Base-by-base conservation (phyloP, 2,888 invertebrate genomes). In the Micropterix aruncella region DNA sequence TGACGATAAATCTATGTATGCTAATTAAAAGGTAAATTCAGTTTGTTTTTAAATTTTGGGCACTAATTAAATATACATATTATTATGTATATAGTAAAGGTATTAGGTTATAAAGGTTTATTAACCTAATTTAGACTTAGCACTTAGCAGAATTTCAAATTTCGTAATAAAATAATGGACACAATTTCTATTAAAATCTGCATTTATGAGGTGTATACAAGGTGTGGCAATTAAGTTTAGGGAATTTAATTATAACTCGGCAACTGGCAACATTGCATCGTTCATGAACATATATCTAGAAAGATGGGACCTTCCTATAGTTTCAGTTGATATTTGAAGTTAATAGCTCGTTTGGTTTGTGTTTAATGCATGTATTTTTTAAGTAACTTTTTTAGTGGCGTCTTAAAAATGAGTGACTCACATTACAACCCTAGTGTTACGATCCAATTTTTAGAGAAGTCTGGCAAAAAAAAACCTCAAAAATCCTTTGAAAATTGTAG, bases 321-420 rank as follows among this genome's bases (percentile, higher is more conserved):
- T n/a, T n/a, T 27, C n/a, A 27, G 36, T 27, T n/a, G 36, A 27
- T 9, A n/a, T 27, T 27, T 27, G 36, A 27, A 27, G 36, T 27
- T n/a, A n/a, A 27, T 27, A 27, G n/a, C 36, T 9, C 36, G 36
- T 27, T 27, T 27, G 36, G 36, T 27, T 27, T n/a, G 36, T 27
- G 36, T 27, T 27, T 27, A 9, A 27, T n/a, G 36, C 36, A n/a
- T n/a, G 36, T 27, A 9, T 27, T 27, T 27, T 27, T 27, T 9
- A 27, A 27, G 36, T 27, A 27, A 27, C 36, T 27, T 27, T 27
- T 27, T 27, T 27, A n/a, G 36, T 27, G 36, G 36, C 36, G 36
- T 27, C 36, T 7, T 27, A 27, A 27, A 27, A 27, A 27, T 27
- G 36, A n/a, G 36, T 27, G 36, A 27, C 36, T 27, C 7, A 27